Conservation (phyloP, 2,888 invertebrate genomes). For the Phortica magna region DNA sequence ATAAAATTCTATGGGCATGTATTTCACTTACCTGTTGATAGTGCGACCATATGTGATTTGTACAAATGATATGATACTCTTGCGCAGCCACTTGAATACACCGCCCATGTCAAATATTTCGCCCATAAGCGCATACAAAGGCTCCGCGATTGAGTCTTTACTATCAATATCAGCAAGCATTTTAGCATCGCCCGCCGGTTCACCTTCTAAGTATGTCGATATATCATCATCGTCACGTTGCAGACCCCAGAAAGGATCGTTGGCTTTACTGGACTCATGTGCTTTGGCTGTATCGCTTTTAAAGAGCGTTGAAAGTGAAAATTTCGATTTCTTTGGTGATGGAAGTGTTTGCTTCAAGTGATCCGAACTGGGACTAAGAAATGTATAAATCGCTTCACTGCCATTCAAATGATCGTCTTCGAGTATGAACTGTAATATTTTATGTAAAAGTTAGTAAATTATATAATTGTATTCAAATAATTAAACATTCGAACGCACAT, state of each 20-base stretch:
- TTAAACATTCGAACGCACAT: slow-evolving; percentile 80
- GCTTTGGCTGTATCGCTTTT: slow-evolving; percentile 83
- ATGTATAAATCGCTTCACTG: slow-evolving; percentile 93
- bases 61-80: slow-evolving; percentile 93
- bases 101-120: slow-evolving; percentile 95
- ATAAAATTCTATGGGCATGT: neutral
- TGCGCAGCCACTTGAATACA: slow-evolving; percentile 91
- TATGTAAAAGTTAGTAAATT: neutral
- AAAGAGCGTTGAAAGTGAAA: slow-evolving; percentile 91
- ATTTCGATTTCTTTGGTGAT: slow-evolving; percentile 90
- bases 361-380: slow-evolving; percentile 94
- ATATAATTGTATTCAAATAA: neutral
- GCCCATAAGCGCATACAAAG: slow-evolving; percentile 90
- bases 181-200: slow-evolving; percentile 77
- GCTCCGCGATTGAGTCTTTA: slow-evolving; percentile 93
- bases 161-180: slow-evolving; percentile 81
- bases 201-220: slow-evolving; percentile 86
- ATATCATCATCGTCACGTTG: slow-evolving; percentile 89
- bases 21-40: slow-evolving; percentile 84
- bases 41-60: slow-evolving; percentile 95
- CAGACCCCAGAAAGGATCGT: slow-evolving; percentile 79
- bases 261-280: slow-evolving; percentile 80
- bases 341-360: slow-evolving; percentile 88
- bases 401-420: slow-evolving; percentile 92
- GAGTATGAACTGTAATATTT: slow-evolving; percentile 84